These are phyloP conservation scores for Euschistus heros DNA, from an alignment of 1,140 invertebrate genomes.

Conservation along the genomic window DNA sequence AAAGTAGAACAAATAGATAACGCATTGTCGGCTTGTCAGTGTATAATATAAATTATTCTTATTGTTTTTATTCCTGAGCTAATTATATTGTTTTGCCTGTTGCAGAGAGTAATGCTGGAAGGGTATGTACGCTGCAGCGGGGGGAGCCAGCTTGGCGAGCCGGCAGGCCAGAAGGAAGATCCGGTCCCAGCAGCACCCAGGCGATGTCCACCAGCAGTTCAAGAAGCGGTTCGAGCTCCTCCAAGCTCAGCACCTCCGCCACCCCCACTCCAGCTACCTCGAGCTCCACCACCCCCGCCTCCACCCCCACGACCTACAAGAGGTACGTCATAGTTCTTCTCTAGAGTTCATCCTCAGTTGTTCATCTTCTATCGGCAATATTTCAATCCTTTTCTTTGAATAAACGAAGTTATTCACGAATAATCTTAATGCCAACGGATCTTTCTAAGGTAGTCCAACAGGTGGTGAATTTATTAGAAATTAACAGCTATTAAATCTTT, in stretches of 20 bases:
- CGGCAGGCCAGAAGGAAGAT: conserved; percentile 45
- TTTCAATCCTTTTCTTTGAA: too few species aligned
- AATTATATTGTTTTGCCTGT: neutral
- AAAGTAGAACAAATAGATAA: too few species aligned
- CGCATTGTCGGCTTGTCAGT: neutral
- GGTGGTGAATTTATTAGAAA: too few species aligned
- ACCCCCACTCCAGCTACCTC: conserved; percentile 23
- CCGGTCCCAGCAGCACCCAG: conserved; percentile 29
- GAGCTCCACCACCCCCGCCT: conserved; percentile 24
- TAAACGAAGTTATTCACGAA: too few species aligned
- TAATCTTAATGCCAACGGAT: too few species aligned
- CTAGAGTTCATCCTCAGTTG: conserved; percentile 26
- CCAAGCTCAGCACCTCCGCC: conserved; percentile 31
- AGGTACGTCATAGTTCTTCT: conserved; percentile 23
- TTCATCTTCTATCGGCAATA: too few species aligned
- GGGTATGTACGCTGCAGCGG: conserved; percentile 59
- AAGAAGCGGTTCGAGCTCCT: conserved; percentile 31
- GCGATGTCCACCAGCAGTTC: conserved; percentile 32
- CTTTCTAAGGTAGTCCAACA: too few species aligned
- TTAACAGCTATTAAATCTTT: too few species aligned
- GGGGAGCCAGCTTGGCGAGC: conserved; percentile 57
- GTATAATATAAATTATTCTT: neutral
- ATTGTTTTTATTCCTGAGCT: neutral
- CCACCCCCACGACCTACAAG: conserved; percentile 15
- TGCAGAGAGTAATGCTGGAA: conserved; percentile 7